phyloP scores from a whole-genome alignment of 2,797 vertebrate genomes.

The Rhynchonycteris naso region DNA sequence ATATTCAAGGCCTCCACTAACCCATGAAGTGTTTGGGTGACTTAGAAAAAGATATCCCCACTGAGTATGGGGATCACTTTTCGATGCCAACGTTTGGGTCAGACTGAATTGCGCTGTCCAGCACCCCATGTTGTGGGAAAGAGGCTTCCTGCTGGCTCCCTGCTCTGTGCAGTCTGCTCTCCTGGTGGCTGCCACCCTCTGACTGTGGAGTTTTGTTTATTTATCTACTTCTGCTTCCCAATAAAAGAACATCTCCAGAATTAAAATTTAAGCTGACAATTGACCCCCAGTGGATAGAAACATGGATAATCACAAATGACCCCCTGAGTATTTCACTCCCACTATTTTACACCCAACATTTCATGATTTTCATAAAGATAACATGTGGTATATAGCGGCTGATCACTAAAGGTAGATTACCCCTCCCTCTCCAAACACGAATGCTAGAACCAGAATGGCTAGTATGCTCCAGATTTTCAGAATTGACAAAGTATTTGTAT shows the following conservation, averaged over 20 bases:
- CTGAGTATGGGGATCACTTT: neutral
- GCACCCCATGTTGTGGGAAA: neutral
- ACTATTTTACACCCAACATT: neutral
- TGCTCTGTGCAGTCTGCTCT: neutral
- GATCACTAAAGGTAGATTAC: neutral
- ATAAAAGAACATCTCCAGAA: neutral
- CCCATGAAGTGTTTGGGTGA: neutral
- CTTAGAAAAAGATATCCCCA: neutral
- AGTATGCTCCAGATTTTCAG: neutral
- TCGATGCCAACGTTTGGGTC: neutral
- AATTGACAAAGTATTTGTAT: neutral
- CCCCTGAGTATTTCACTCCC: neutral
- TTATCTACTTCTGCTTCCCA: neutral
- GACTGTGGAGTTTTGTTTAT: neutral
- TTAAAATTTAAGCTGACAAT: slow-evolving; percentile 14
- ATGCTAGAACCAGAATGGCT: neutral
- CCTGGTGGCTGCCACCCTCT: neutral
- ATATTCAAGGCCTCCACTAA: neutral
- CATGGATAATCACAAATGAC: neutral
- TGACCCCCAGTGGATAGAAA: neutral
- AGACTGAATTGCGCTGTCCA: fast-evolving
- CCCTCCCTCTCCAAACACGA: neutral
- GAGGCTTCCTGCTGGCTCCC: neutral
- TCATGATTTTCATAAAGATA: neutral
- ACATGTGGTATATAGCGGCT: neutral